These are phyloP conservation scores for Tragelaphus scriptus DNA, from an alignment of 2,113 vertebrate species.

Conservation along the genomic window DNA sequence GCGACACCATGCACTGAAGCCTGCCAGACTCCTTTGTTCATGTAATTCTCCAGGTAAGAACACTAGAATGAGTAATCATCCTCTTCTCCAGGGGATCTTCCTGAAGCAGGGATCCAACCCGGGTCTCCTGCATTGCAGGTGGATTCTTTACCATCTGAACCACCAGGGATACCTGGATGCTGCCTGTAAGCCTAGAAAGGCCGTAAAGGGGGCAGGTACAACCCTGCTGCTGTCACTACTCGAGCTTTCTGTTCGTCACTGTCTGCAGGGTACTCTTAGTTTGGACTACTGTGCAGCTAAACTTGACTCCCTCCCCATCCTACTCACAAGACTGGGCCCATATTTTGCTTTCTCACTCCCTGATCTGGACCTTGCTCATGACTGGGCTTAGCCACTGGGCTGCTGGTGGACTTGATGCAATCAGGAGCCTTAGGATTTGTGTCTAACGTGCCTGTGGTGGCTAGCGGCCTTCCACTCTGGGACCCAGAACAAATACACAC, in stretches of 20 bases:
- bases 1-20: neutral
- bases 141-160: neutral
- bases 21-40: neutral
- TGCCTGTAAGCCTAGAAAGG: neutral
- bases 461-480: neutral
- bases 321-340: fast-evolving
- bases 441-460: fast-evolving
- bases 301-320: neutral
- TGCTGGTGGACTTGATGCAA: fast-evolving
- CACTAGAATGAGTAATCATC: neutral
- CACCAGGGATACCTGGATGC: neutral
- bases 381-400: neutral
- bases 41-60: neutral
- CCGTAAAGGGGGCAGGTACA: fast-evolving
- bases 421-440: no score
- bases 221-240: fast-evolving
- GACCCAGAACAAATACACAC: fast-evolving
- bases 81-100: neutral
- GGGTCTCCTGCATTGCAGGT: neutral
- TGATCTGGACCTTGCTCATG: neutral
- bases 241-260: neutral
- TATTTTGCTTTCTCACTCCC: no score
- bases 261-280: neutral
- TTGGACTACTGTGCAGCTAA: neutral
- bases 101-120: neutral